These are phyloP conservation scores for Drosophila nigricruria DNA, from an alignment of 2,888 invertebrate species.

Conservation along the genomic window DNA sequence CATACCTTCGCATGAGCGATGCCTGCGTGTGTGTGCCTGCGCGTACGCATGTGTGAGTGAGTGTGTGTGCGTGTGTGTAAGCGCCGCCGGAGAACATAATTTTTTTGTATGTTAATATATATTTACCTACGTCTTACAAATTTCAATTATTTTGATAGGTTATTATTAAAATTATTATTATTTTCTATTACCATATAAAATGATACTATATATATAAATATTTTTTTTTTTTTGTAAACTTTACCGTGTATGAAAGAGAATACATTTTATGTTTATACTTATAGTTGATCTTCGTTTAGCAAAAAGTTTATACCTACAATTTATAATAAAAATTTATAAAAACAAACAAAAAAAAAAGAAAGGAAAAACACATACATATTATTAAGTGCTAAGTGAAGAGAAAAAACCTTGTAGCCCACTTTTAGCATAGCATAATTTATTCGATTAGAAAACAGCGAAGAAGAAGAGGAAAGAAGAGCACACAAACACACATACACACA, in stretches of 20 bases:
- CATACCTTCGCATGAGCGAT: constrained; percentile 1
- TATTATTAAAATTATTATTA: constrained; percentile 39
- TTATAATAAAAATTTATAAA: constrained; percentile 27
- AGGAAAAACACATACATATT: constrained; percentile 25
- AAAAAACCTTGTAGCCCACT: constrained; percentile 59
- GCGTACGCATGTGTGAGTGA: not conserved
- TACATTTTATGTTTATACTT: constrained; percentile 59
- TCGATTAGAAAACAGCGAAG: constrained; percentile 56
- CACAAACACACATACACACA: not conserved
- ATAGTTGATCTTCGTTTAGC: constrained; percentile 77
- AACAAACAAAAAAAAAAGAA: not conserved
- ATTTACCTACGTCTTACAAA: constrained; percentile 30
- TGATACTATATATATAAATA: constrained; percentile 14
- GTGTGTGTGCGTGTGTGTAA: not conserved
- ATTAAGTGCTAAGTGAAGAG: constrained; percentile 50
- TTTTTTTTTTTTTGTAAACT: constrained; percentile 44
- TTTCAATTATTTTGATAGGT: constrained; percentile 45
- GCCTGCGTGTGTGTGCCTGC: not conserved
- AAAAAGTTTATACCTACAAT: constrained; percentile 59
- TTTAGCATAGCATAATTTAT: constrained; percentile 78
- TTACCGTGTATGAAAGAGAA: constrained; percentile 23
- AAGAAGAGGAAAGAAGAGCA: constrained; percentile 9
- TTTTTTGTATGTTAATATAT: constrained; percentile 47
- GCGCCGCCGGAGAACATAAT: constrained; percentile 45
- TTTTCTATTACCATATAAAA: constrained; percentile 21